A percentile compares a stretch with the other conserved stretches of the same genome.
Conservation (phyloP, 2,888 invertebrate species). For the Teleogryllus oceanicus region DNA sequence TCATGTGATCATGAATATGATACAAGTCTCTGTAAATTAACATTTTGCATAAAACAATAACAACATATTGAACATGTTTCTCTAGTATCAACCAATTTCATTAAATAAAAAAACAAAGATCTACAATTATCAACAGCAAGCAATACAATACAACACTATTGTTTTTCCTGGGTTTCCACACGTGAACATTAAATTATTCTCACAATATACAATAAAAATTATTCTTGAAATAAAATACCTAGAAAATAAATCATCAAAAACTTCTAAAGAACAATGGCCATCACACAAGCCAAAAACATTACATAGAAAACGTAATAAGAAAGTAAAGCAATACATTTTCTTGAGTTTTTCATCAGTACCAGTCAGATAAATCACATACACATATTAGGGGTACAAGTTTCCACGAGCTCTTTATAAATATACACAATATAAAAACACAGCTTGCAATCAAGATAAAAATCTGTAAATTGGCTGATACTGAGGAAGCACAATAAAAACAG, state of each 20-base stretch:
- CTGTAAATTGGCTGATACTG: constrained; percentile 18
- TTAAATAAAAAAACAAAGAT: background rate
- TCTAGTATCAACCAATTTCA: constrained; percentile 11
- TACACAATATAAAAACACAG: background rate
- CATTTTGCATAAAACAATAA: constrained; percentile 2
- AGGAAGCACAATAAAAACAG: constrained; percentile 18
- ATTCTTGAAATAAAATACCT: background rate
- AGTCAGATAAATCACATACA: background rate
- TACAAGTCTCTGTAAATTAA: constrained; percentile 1
- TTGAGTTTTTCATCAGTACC: background rate
- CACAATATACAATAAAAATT: background rate
- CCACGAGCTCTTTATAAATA: background rate
- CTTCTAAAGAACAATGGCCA: background rate
- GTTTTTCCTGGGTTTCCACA: background rate
- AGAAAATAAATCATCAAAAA: background rate
- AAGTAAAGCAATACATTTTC: constrained; percentile 1
- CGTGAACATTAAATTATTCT: background rate
- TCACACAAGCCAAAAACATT: background rate
- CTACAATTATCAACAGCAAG: constrained; percentile 11
- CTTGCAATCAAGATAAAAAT: background rate
- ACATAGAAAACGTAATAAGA: background rate
- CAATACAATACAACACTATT: background rate
- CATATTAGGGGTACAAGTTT: background rate
- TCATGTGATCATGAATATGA: background rate
- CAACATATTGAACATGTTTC: constrained; percentile 9